Conservation (phyloP, 1,140 invertebrate genomes). For the Pogonomyrmex californicus region DNA sequence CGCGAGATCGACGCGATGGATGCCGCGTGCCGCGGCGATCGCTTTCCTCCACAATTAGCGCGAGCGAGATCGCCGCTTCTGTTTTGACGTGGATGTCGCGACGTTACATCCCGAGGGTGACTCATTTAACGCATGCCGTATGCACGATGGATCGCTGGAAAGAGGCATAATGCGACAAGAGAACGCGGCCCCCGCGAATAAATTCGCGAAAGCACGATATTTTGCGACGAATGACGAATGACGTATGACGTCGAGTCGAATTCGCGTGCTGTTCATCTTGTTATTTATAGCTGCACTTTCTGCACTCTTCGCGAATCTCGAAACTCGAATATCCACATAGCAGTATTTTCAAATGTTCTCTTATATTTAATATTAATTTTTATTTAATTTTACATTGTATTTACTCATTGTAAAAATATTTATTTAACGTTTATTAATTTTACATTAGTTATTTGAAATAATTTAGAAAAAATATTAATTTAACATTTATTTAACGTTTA, state of each 20-base stretch:
- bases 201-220: background rate
- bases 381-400: no score
- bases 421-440: no score
- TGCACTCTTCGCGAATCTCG: background rate
- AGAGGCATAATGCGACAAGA: background rate
- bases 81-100: slow-evolving; percentile 35
- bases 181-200: background rate
- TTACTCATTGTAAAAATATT: no score
- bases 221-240: background rate
- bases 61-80: slow-evolving; percentile 52
- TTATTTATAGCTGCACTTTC: background rate
- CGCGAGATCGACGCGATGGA: background rate
- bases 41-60: slow-evolving; percentile 35
- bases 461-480: no score
- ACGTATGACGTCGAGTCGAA: background rate
- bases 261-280: background rate
- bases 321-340: no score
- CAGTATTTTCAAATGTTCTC: no score
- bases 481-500: no score
- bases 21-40: background rate
- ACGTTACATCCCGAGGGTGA: background rate
- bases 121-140: background rate
- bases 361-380: no score
- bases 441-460: no score
- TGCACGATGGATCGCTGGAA: background rate